Evolutionary conservation across 2,797 vertebrate genomes (phyloP), one percentile per base, ranked within the genome.

Genomic region (Sus cebifrons): DNA sequence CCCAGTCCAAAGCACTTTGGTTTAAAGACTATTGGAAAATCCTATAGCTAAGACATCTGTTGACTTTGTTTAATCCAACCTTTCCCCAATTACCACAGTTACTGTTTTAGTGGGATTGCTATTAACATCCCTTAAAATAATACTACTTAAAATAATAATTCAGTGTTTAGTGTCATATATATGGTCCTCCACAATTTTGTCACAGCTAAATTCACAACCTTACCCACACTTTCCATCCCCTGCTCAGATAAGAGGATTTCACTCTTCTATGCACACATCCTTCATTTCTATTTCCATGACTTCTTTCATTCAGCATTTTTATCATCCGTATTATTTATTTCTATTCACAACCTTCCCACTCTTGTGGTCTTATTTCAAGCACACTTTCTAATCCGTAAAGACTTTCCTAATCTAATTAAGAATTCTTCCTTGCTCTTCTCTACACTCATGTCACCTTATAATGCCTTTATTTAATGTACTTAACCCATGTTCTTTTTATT

Each of bases 121-220:
- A 29, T 82, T 65, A 74, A 62, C 14, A 54, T 86, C 40, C 40
- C 70, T 32, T 32, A 32, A 32, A 32, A 32, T 32, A 32, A 32
- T 77, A 29, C 27, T 88, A 20, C 64, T 75, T 71, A 84, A 40
- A 32, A 88, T 83, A 95, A 71, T 17, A 86, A 29, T 36, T 62
- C 14, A 23, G 10, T 77, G 8, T 74, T 92, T 16, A 65, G 3
- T 36, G 32, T 54, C n/a, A 49, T 74, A 3, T n/a, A 75, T 3
- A 49, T 60, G 8, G 5, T 4, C 4, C 52, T 83, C 18, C 68
- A n/a, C 12, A 6, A 17, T 23, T 11, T 68, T 71, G 8, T 29
- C 0, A 44, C 56, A 36, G 16, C 32, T 89, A 65, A 56, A 21
- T 79, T 32, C 23, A 44, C 23, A 84, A 5, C 27, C 32, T 91